phyloP scores from a whole-genome alignment of 2,888 invertebrate genomes.

The Polietes domitor region DNA sequence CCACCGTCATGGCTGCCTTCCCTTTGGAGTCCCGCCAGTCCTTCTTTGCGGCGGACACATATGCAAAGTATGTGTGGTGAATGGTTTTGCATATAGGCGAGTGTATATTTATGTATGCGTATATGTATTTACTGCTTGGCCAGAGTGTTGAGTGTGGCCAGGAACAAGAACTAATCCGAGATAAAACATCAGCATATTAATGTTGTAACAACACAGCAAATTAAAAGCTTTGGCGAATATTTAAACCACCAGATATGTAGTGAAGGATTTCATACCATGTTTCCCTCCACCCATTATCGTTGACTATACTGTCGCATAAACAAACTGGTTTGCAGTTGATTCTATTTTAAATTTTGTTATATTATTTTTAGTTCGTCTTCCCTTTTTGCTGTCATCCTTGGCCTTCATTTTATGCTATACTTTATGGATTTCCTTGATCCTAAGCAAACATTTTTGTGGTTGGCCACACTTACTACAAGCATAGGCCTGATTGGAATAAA shows the following conservation, averaged over 20 bases:
- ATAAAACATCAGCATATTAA: constrained; percentile 48
- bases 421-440: neutral
- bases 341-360: neutral
- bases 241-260: constrained; percentile 30
- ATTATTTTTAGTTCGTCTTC: neutral
- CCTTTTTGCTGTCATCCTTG: neutral
- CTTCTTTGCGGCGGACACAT: constrained; percentile 4
- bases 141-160: neutral
- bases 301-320: neutral
- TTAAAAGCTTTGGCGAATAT: constrained; percentile 40
- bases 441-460: neutral
- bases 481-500: neutral
- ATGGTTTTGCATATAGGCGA: neutral
- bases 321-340: constrained; percentile 36
- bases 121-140: neutral
- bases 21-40: neutral
- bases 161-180: constrained; percentile 22
- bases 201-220: constrained; percentile 22
- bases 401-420: neutral
- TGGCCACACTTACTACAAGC: neutral
- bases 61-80: constrained; percentile 5
- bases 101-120: neutral
- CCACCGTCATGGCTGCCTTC: neutral
- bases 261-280: constrained; percentile 8
- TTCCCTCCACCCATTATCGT: neutral